Base-by-base conservation (phyloP, 2,113 vertebrate genomes). In the Haliaeetus leucogaster region DNA sequence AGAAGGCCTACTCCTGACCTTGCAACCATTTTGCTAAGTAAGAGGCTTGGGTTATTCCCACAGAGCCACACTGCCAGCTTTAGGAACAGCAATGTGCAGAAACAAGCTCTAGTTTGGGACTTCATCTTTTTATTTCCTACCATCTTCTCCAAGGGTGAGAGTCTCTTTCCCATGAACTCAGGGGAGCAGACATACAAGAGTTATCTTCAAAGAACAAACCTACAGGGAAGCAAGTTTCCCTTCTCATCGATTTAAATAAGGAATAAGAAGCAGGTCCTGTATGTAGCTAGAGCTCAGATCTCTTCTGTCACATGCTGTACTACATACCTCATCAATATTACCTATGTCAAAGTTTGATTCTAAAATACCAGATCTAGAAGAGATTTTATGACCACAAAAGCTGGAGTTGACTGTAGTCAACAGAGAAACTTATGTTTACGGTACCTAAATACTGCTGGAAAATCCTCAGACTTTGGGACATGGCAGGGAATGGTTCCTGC, bases 301-400 rank as follows among this genome's bases (percentile, higher is more conserved):
- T 67, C 25, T 43, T 62, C 47, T 59, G 38, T 47, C 1, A 1
- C n/a, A 34, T 0, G 0, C 43, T n/a, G 89, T 22, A 18, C 32
- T 55, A 12, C 13, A 6, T 16, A 38, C 52, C 14, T 76, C 45
- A 40, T 48, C 43, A 25, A 17, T 27, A n/a, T 25, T 43, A 12
- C 0, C 1, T 38, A 18, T 6, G 12, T 34, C 53, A 50, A 77
- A 62, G 25, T 53, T 55, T 59, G 25, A 29, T 56, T 66, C 21
- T 63, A 38, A 82, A 52, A 62, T 27, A 38, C 10, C 62, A 29
- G 9, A 55, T 48, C 73, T 47, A 48, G 78, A 70, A 29, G 63
- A 77, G 42, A 50, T 56, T 71, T 62, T 56, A 47, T n/a, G 29
- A 67, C 45, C 36, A 2, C 38, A 47, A 91, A 80, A 81, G 27